Conservation (phyloP, 2,888 invertebrate genomes). For the Drosophila mercatorum region DNA sequence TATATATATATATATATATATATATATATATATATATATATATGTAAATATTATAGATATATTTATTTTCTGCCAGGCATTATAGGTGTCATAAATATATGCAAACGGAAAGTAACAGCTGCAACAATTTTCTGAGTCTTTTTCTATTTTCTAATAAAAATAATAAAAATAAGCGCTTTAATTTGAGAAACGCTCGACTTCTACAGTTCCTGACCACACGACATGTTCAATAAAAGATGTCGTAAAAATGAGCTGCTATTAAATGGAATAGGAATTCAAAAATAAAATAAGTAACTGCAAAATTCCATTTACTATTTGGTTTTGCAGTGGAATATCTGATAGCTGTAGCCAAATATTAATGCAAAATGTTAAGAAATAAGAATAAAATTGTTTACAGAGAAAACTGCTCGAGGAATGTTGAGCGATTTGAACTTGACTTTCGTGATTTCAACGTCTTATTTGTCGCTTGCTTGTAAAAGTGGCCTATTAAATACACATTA, state of each 20-base stretch:
- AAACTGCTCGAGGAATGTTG: slow-evolving; percentile 30
- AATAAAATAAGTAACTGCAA: neutral
- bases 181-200: slow-evolving; percentile 34
- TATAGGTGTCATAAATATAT: slow-evolving; percentile 68
- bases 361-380: neutral
- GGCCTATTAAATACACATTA: slow-evolving; percentile 76
- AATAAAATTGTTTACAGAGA: slow-evolving; percentile 1
- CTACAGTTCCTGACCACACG: slow-evolving; percentile 36
- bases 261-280: slow-evolving; percentile 15
- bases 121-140: slow-evolving; percentile 36
- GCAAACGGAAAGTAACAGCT: slow-evolving; percentile 67
- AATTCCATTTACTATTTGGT: neutral
- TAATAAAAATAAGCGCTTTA: slow-evolving; percentile 5
- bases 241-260: slow-evolving; percentile 34
- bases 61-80: slow-evolving; percentile 25
- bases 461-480: slow-evolving; percentile 77
- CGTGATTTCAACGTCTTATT: slow-evolving; percentile 68
- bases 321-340: neutral
- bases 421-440: slow-evolving; percentile 77
- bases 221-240: slow-evolving; percentile 49
- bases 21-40: neutral
- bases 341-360: neutral
- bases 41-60: slow-evolving; percentile 1
- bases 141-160: slow-evolving; percentile 10
- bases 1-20: neutral